Conservation (phyloP, 2,113 vertebrate species). For the Mastomys natalensis region DNA sequence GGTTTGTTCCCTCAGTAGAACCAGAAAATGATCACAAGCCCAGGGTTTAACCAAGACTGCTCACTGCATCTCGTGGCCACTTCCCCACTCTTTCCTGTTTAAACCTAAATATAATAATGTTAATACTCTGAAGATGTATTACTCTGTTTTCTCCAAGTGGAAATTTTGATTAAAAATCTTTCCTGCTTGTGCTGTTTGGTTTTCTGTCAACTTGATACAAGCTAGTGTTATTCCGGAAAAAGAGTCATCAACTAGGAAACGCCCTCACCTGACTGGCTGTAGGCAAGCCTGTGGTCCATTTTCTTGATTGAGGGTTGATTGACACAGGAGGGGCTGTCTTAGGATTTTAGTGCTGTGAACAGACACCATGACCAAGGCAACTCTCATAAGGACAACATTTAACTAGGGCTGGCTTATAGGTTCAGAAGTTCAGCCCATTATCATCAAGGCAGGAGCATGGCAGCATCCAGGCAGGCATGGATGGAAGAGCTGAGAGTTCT, state of each 20-base stretch:
- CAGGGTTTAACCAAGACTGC: not conserved
- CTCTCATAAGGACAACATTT: no score
- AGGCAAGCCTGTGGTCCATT: not conserved
- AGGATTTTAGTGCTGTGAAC: no score
- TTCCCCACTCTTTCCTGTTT: not conserved
- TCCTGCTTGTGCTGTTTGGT: not conserved
- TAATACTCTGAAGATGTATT: not conserved
- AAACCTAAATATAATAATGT: not conserved
- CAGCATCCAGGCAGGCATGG: no score
- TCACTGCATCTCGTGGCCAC: no score
- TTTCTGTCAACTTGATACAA: no score
- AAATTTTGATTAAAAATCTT: not conserved
- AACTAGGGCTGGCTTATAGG: no score
- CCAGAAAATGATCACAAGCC: not conserved
- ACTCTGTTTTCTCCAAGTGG: not conserved
- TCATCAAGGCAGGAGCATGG: no score
- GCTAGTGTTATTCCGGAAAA: not conserved
- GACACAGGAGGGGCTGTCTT: no score
- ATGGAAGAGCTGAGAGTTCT: no score
- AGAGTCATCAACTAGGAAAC: not conserved
- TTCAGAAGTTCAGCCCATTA: no score
- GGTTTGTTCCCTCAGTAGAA: not conserved
- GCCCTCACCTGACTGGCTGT: not conserved
- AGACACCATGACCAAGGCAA: no score
- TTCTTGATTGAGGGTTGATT: not conserved